Percentiles rank a stretch among this genome's conserved stretches.
Evolutionary conservation across 1,140 invertebrate species (phyloP).

Genomic region (Calephelis virginiensis): DNA sequence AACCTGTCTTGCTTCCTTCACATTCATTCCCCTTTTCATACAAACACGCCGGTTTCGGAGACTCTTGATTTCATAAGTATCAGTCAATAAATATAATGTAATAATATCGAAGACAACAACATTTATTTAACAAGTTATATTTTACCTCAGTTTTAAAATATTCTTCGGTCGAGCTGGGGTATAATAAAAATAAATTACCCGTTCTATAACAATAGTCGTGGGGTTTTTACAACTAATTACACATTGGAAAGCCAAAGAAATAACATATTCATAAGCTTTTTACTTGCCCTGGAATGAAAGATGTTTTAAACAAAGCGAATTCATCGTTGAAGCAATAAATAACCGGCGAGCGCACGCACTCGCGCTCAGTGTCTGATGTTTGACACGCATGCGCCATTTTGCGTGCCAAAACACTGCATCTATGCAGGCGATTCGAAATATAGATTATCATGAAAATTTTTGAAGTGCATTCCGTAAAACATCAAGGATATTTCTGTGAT

Average conservation of each 20-base stretch:
- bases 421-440: conserved; percentile 44
- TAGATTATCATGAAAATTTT: conserved; percentile 38
- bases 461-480: not conserved
- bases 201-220: conserved; percentile 29
- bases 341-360: conserved; percentile 62
- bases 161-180: not conserved
- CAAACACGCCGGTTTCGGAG: no score
- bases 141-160: conserved; percentile 1
- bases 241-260: conserved; percentile 33
- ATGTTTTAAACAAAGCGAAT: conserved; percentile 70
- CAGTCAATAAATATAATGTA: not conserved
- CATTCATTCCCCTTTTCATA: no score
- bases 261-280: conserved; percentile 65
- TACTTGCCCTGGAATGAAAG: conserved; percentile 59
- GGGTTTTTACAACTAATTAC: conserved; percentile 31
- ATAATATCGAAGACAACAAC: conserved; percentile 22
- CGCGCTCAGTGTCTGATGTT: conserved; percentile 57
- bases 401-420: conserved; percentile 60
- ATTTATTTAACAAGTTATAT: conserved; percentile 12
- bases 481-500: not conserved
- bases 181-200: conserved; percentile 33
- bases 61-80: no score
- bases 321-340: conserved; percentile 65
- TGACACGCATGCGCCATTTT: conserved; percentile 60
- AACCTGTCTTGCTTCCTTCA: no score